A percentile compares a stretch with the other conserved stretches of the same genome.
These are phyloP conservation scores for Solea senegalensis DNA, from an alignment of 2,113 vertebrate species.

Conservation along the genomic window DNA sequence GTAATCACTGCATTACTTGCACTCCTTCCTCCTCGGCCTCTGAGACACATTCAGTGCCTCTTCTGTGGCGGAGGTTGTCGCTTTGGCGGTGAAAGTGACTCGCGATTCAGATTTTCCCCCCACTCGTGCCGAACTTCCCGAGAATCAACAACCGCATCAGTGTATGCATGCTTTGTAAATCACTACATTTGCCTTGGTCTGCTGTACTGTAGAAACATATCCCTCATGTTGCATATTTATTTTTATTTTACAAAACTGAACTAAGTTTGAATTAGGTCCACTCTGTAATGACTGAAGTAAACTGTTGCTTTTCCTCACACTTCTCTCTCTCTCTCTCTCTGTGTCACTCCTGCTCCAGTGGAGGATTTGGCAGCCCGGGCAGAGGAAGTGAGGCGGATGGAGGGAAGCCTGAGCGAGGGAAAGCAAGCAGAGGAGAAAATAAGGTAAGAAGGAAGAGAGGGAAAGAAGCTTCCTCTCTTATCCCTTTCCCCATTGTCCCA, in stretches of 20 bases:
- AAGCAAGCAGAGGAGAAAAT: slow-evolving; percentile 75
- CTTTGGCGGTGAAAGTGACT: slow-evolving; percentile 44
- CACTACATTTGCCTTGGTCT: slow-evolving; percentile 33
- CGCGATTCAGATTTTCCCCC: slow-evolving; percentile 40
- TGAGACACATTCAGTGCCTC: slow-evolving; percentile 45
- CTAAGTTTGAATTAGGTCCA: slow-evolving; percentile 23
- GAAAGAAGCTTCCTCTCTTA: slow-evolving; percentile 56
- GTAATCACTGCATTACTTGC: slow-evolving; percentile 38
- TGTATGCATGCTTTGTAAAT: slow-evolving; percentile 44
- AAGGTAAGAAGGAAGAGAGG: slow-evolving; percentile 63
- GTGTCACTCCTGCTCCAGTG: slow-evolving; percentile 60
- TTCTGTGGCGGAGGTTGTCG: slow-evolving; percentile 24
- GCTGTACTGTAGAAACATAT: slow-evolving; percentile 14
- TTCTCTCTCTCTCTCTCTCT: slow-evolving; percentile 29
- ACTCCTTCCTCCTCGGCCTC: slow-evolving; percentile 32
- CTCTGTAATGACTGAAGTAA: slow-evolving; percentile 42
- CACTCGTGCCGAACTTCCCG: slow-evolving; percentile 33
- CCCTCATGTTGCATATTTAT: slow-evolving; percentile 7
- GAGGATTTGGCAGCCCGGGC: slow-evolving; percentile 73
- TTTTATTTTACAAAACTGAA: slow-evolving; percentile 30
- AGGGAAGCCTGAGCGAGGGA: slow-evolving; percentile 66
- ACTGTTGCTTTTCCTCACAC: slow-evolving; percentile 62
- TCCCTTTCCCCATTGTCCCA: slow-evolving; percentile 53
- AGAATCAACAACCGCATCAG: slow-evolving; percentile 45
- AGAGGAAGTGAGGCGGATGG: slow-evolving; percentile 70